phyloP scores from a whole-genome alignment of 2,113 vertebrate genomes.

The Galeopterus variegatus region DNA sequence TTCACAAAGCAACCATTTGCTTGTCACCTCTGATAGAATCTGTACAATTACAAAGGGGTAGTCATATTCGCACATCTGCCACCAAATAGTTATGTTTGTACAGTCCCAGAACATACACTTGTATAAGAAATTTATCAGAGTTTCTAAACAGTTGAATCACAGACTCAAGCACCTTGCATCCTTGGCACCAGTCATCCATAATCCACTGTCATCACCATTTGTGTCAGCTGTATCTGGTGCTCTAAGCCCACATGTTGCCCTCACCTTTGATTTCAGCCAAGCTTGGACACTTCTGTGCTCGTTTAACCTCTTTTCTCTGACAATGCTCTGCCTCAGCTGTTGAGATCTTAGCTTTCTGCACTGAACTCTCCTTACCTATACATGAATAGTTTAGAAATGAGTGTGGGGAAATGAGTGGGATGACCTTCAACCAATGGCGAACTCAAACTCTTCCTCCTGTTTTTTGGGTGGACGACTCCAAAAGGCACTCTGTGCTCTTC shows the following conservation, averaged over 20 bases:
- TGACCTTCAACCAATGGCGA: not conserved
- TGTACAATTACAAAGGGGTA: not conserved
- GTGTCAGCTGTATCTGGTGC: not conserved
- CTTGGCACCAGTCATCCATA: not conserved
- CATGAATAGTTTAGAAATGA: not conserved
- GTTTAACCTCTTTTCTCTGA: not conserved
- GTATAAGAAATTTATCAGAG: not conserved
- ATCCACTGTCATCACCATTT: not conserved
- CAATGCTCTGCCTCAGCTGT: not conserved
- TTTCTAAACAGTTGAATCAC: slow-evolving; percentile 6
- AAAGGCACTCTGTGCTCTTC: not conserved
- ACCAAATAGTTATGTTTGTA: not conserved
- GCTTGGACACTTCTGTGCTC: not conserved
- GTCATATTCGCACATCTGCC: not conserved
- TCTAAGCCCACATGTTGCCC: not conserved
- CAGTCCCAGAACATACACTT: not conserved
- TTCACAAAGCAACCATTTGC: slow-evolving; percentile 53
- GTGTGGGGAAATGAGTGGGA: not conserved
- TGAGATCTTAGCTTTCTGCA: not conserved
- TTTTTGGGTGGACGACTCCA: not conserved
- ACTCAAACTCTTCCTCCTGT: not conserved
- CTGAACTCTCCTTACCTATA: not conserved
- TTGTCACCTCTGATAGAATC: not conserved
- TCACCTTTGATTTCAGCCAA: not conserved
- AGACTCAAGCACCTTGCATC: not conserved